A percentile compares a stretch with the other conserved stretches of the same genome.
Evolutionary conservation across 2,797 vertebrate genomes (phyloP).

Genomic region (Darevskia mixta): DNA sequence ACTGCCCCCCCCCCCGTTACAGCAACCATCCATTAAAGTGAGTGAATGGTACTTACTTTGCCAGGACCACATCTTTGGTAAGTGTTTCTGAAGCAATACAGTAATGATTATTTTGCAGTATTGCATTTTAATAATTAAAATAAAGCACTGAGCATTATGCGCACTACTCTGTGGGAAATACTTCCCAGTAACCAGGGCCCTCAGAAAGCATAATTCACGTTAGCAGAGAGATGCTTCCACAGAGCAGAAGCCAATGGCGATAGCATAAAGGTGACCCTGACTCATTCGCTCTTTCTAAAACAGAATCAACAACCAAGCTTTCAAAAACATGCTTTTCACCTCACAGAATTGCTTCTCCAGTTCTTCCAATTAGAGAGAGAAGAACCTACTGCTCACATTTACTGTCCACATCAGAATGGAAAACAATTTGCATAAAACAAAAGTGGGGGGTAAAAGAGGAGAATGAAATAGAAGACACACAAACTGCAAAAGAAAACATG

Average conservation of each 20-base stretch:
- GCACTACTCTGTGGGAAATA: slow-evolving; percentile 57
- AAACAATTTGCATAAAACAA: background rate
- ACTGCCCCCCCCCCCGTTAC: background rate
- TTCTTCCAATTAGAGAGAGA: background rate
- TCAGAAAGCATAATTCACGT: slow-evolving; percentile 54
- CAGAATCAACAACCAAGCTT: background rate
- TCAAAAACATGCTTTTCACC: background rate
- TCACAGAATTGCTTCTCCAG: slow-evolving; percentile 17
- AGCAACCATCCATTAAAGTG: slow-evolving; percentile 58
- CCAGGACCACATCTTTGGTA: slow-evolving; percentile 58
- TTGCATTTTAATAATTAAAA: slow-evolving; percentile 74
- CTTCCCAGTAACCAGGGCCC: slow-evolving; percentile 40
- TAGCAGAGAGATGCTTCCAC: slow-evolving; percentile 25
- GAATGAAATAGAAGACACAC: background rate
- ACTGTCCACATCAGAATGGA: background rate
- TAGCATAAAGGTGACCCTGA: background rate
- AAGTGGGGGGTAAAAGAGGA: background rate
- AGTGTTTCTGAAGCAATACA: slow-evolving; percentile 65
- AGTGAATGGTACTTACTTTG: slow-evolving; percentile 51
- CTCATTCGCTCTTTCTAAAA: slow-evolving; percentile 42
- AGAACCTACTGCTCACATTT: background rate
- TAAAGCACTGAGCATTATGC: slow-evolving; percentile 57
- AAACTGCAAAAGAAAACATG: background rate
- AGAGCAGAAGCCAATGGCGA: background rate
- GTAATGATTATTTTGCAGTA: slow-evolving; percentile 64